Conservation (phyloP, 2,888 invertebrate species). For the Myathropa florea region DNA sequence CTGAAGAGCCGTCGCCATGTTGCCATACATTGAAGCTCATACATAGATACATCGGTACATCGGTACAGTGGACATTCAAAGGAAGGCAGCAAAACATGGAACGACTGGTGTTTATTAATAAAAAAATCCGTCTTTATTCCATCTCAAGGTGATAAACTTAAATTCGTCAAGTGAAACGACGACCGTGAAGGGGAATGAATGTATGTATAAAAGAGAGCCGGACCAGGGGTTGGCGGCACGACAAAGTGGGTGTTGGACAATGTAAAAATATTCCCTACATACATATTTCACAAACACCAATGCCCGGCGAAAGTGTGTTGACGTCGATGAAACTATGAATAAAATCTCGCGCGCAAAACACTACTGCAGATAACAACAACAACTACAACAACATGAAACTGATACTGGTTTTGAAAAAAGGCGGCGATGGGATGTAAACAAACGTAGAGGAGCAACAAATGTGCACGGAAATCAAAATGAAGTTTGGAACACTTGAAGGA, state of each 20-base stretch:
- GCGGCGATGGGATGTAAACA: neutral
- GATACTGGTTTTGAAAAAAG: neutral
- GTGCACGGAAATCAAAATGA: neutral
- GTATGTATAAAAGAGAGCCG: neutral
- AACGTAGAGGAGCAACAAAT: neutral
- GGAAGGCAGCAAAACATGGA: neutral
- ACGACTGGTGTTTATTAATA: constrained; percentile 24
- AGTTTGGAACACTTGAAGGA: neutral
- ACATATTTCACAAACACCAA: neutral
- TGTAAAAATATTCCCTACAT: neutral
- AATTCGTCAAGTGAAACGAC: constrained; percentile 17
- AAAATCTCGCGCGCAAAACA: neutral
- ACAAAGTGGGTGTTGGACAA: neutral
- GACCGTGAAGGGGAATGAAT: neutral
- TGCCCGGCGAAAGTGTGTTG: neutral
- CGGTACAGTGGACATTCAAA: neutral
- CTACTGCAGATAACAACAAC: neutral
- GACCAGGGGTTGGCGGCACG: neutral
- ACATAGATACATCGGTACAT: neutral
- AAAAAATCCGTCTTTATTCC: constrained; percentile 11
- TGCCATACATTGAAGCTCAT: constrained; percentile 6
- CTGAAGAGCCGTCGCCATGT: neutral
- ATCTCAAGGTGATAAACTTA: constrained; percentile 33
- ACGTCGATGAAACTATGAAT: neutral
- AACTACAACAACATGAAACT: neutral